Evolutionary conservation across 1,140 invertebrate species (phyloP), one percentile per base, ranked within the genome.

Genomic region (Pogonomyrmex californicus): DNA sequence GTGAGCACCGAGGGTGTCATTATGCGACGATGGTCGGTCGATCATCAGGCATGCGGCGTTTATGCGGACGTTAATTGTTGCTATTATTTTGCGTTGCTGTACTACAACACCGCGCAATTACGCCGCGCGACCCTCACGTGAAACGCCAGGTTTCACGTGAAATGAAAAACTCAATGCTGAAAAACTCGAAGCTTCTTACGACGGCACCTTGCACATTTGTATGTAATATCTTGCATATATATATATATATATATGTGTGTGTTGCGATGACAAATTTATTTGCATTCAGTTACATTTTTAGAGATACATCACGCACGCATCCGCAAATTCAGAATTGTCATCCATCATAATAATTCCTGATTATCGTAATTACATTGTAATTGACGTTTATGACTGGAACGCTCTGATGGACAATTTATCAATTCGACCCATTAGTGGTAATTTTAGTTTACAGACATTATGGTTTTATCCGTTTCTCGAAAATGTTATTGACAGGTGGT

Each of bases 41-140:
- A 83, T 83, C 79, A 83, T 83, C 68, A 14, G 56, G 51, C 68
- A 38, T 12, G 79, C 33, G 12, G 68, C 79, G 79, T 75, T 83
- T 83, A 83, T 60, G 68, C 54, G 54, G 44, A 75, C 79, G 68
- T 83, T 83, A 83, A 83, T 83, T 83, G 79, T 83, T 33, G 79
- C 54, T 58, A 83, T 83, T 75, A 73, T 83, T 83, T 73, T 36
- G n/a, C 68, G 56, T 12, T 9, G 38, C 12, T 33, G 23, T 54
- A 23, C 23, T 68, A 47, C 4, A n/a, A n/a, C 41, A 41, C 30
- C 47, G 23, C 36, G 62, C 49, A 14, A 14, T 68, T 0, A 12
- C 65, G 41, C 7, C 7, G 10, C n/a, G 14, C 14, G 56, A n/a
- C 62, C 17, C 4, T 17, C 5, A 63, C 58, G 17, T n/a, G n/a